Conservation (phyloP, 2,888 invertebrate species). For the Tachystola acroxantha region DNA sequence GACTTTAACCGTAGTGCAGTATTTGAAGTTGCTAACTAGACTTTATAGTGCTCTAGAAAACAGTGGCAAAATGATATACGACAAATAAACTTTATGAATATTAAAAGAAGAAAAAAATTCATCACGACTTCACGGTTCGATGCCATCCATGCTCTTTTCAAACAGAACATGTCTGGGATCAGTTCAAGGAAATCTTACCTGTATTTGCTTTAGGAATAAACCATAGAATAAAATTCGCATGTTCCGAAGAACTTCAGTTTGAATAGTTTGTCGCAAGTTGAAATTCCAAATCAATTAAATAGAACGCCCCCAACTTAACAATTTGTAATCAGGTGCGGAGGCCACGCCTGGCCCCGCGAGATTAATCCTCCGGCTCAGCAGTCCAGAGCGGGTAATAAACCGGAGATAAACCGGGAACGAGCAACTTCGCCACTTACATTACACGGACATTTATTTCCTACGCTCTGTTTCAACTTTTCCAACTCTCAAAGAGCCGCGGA, state of each 20-base stretch:
- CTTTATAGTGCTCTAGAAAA: not conserved
- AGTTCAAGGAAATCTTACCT: no score
- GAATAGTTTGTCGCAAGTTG: no score
- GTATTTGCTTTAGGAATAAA: no score
- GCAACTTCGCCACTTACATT: conserved; percentile 72
- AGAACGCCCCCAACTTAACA: conserved; percentile 22
- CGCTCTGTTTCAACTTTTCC: conserved; percentile 64
- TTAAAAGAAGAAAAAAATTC: no score
- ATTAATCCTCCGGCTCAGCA: conserved; percentile 54
- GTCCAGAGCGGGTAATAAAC: conserved; percentile 58
- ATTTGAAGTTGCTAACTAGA: not conserved
- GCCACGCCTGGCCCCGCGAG: conserved; percentile 38
- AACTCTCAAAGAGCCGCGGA: conserved; percentile 47
- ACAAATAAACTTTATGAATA: no score
- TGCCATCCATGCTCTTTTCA: no score
- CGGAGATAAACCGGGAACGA: conserved; percentile 62
- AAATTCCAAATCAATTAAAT: no score
- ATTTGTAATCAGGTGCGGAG: conserved; percentile 43
- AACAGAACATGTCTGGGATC: no score
- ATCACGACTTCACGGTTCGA: no score
- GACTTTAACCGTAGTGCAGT: not conserved
- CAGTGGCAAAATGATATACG: no score
- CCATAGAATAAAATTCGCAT: no score
- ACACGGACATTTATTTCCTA: conserved; percentile 70
- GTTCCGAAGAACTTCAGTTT: no score